Base-by-base conservation (phyloP, 2,888 invertebrate species). In the Sphaeridia pumilis region DNA sequence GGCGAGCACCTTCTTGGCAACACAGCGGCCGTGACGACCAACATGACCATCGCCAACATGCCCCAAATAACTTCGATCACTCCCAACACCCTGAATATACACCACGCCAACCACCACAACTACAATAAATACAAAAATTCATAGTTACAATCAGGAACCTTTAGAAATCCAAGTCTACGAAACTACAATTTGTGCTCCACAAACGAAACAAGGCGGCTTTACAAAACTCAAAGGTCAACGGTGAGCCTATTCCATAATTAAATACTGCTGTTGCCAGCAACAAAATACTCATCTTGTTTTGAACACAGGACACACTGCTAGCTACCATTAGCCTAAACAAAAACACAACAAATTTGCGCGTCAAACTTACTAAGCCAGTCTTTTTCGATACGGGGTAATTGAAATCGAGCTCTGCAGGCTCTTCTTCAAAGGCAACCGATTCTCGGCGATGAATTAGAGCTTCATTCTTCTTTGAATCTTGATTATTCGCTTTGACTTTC, bases 71-170 rank as follows among this genome's bases (percentile, higher is more conserved):
- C 53, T 52, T 64, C 59, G 50, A 58, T 46, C 46, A 58, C 57
- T 48, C 62, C 62, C 57, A 61, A 56, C 49, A 64, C 57, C 59
- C 61, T 49, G 55, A 61, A 52, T 45, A 59, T 47, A 47, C 58
- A 50, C 59, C 59, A 64, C 51, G 59, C 59, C 56, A 63, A 50
- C 60, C 61, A 60, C 60, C 60, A 63, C 49, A 61, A 57, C 64
- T 64, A 60, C 51, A 56, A 53, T 24, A 48, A 46, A 36, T 50
- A 38, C n/a, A 31, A 46, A n/a, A 46, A 46, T 17, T 27, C 46
- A 46, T 27, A 43, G 10, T 31, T 24, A n/a, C 12, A 38, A 38
- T 12, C 21, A 49, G 4, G n/a, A 20, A n/a, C n/a, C n/a, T n/a
- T n/a, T n/a, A n/a, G n/a, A n/a, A n/a, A n/a, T n/a, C n/a, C n/a